Percentiles rank a stretch among this genome's conserved stretches.
phyloP scores from a whole-genome alignment of 2,888 invertebrate genomes.

The Neoscelio sp. region DNA sequence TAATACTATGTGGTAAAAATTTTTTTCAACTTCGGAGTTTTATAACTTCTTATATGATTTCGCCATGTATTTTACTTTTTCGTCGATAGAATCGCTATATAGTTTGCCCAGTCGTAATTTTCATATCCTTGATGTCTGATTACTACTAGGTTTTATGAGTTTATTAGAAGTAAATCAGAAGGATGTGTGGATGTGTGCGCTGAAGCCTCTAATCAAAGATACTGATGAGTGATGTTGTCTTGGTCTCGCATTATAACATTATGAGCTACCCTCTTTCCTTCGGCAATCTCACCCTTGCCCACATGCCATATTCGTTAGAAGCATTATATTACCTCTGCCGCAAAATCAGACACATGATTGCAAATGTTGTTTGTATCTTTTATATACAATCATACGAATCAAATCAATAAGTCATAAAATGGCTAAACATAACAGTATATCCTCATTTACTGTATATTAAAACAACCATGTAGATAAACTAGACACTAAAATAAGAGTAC shows the following conservation, averaged over 20 bases:
- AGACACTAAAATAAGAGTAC: too few relatives aligned
- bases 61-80: constrained; percentile 37
- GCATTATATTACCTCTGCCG: constrained; percentile 77
- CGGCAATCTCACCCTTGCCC: constrained; percentile 72
- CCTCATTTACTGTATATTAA: constrained; percentile 16
- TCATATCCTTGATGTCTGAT: constrained; percentile 65
- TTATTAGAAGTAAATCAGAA: constrained; percentile 82
- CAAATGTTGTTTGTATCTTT: constrained; percentile 71
- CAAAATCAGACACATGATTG: constrained; percentile 79
- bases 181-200: constrained; percentile 65
- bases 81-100: constrained; percentile 40
- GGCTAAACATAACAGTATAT: constrained; percentile 4
- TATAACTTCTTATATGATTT: constrained; percentile 13
- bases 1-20: neutral
- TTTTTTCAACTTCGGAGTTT: constrained; percentile 2
- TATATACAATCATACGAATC: constrained; percentile 47
- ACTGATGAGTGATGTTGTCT: constrained; percentile 78
- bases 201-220: constrained; percentile 82
- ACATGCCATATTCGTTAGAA: constrained; percentile 78
- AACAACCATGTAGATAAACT: neutral
- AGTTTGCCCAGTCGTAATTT: constrained; percentile 30
- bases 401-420: constrained; percentile 50
- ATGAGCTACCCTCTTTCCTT: constrained; percentile 72
- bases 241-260: constrained; percentile 79
- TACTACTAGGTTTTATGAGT: constrained; percentile 74